Evolutionary conservation across 2,113 vertebrate species (phyloP).

Genomic region (Callipepla squamata): DNA sequence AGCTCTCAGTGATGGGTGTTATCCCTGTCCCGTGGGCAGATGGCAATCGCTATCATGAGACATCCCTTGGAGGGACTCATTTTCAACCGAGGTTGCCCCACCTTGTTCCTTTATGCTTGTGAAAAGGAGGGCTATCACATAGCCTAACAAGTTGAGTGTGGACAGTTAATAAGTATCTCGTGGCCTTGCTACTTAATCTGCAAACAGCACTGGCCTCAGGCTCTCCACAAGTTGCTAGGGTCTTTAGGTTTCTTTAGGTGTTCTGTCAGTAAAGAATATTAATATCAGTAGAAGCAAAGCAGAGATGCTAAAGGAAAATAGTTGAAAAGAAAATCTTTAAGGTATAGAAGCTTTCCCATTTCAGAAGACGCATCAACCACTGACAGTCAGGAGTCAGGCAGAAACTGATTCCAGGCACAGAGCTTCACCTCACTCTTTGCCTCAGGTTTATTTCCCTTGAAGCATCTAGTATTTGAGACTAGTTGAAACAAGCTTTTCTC

Average conservation of each 20-base stretch:
- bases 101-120: not conserved
- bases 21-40: not conserved
- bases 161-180: not conserved
- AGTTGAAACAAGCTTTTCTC: not conserved
- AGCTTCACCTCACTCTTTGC: not conserved
- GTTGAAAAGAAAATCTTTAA: not conserved
- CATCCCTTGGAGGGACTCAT: not conserved
- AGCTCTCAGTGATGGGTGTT: not conserved
- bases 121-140: not conserved
- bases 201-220: not conserved
- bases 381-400: not conserved
- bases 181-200: not conserved
- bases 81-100: not conserved
- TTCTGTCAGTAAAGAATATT: not conserved
- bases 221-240: not conserved
- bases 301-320: not conserved
- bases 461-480: not conserved
- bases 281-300: not conserved
- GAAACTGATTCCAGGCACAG: not conserved
- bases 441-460: not conserved
- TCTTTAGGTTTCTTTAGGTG: not conserved
- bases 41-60: not conserved
- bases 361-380: not conserved
- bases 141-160: not conserved
- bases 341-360: not conserved